Conservation (phyloP, 1,140 invertebrate genomes). For the Nephotettix cincticeps region DNA sequence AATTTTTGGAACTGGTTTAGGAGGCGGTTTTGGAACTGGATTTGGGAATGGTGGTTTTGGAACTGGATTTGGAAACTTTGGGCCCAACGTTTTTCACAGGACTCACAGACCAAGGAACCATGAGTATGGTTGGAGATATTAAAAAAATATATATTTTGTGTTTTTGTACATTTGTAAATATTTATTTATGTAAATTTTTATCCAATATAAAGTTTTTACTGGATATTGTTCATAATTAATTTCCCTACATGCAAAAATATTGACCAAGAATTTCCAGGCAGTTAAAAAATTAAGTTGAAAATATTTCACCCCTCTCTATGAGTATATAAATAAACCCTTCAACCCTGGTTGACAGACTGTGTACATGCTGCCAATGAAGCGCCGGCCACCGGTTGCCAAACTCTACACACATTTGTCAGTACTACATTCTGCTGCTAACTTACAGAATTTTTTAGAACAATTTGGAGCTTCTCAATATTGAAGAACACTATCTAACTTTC, state of each 20-base stretch:
- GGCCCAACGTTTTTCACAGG: neutral
- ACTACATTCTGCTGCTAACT: no score
- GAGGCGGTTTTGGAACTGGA: neutral
- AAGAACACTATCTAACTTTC: no score
- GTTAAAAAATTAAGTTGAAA: neutral
- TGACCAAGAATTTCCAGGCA: neutral
- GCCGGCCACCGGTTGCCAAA: no score
- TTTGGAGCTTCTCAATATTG: no score
- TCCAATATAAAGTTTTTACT: neutral
- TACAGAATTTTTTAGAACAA: no score
- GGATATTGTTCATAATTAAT: neutral
- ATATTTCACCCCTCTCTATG: no score
- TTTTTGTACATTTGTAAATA: neutral
- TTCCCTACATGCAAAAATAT: neutral
- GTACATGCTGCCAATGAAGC: no score
- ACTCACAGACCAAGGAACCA: neutral
- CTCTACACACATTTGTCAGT: no score
- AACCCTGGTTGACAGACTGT: no score
- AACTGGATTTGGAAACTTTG: neutral
- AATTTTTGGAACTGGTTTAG: neutral
- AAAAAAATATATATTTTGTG: neutral
- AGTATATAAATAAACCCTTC: no score
- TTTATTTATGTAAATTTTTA: neutral
- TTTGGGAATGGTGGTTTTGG: neutral
- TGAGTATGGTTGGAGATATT: conserved; percentile 7